These are phyloP conservation scores for Ochotona princeps DNA, from an alignment of 2,113 vertebrate genomes.

Conservation along the genomic window DNA sequence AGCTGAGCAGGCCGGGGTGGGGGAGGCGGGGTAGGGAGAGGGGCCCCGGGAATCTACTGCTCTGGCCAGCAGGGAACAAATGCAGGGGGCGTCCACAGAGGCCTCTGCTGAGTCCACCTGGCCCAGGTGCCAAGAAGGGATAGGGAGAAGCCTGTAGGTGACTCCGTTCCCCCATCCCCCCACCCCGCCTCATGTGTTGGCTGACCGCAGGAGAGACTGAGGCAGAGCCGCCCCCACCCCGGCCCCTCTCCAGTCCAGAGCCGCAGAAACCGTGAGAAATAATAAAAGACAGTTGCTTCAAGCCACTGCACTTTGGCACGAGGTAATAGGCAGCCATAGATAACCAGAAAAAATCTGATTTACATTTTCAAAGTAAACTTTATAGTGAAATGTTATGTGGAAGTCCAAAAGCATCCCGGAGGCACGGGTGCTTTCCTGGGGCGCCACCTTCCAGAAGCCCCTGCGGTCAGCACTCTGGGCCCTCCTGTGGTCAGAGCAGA, in stretches of 20 bases:
- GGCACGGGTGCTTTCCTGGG: too few species aligned
- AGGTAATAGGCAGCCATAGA: background rate
- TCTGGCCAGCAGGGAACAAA: too few species aligned
- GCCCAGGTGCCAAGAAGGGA: background rate
- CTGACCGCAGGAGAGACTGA: too few species aligned
- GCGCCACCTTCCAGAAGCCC: background rate
- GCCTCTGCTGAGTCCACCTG: background rate
- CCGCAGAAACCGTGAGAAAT: background rate
- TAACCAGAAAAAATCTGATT: background rate
- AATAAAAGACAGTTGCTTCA: background rate
- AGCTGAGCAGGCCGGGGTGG: too few species aligned
- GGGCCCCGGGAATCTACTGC: background rate
- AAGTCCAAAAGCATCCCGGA: background rate
- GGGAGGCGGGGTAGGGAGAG: too few species aligned
- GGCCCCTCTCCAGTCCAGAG: background rate
- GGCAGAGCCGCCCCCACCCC: background rate
- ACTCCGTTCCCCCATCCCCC: background rate
- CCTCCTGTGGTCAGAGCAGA: too few species aligned
- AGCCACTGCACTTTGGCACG: background rate
- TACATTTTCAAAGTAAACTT: background rate
- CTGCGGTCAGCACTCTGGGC: too few species aligned
- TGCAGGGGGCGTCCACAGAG: too few species aligned
- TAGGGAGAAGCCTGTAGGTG: accelerated
- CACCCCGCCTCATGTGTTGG: too few species aligned
- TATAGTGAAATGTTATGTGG: background rate